A percentile compares a stretch with the other conserved stretches of the same genome.
These are phyloP conservation scores for Budorcas taxicolor DNA, from an alignment of 2,113 vertebrate genomes.

Conservation along the genomic window DNA sequence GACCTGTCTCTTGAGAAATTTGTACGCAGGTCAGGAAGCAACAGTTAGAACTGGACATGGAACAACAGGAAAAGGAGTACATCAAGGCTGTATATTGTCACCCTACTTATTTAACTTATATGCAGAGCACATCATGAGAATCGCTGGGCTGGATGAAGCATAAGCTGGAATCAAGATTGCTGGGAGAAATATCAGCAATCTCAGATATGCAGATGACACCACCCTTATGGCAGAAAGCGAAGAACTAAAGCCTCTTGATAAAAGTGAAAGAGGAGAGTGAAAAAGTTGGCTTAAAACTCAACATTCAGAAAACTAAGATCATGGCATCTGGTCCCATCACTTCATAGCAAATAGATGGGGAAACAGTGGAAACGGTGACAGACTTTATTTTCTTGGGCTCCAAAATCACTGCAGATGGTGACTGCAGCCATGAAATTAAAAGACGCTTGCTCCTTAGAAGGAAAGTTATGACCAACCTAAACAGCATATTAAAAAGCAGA, in stretches of 20 bases:
- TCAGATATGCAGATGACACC: neutral
- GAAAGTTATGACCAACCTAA: neutral
- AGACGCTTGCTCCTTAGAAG: neutral
- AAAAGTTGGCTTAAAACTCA: neutral
- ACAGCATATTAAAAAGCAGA: neutral
- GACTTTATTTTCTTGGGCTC: neutral
- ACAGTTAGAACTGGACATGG: neutral
- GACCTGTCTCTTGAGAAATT: neutral
- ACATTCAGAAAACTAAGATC: neutral
- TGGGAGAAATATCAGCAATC: neutral
- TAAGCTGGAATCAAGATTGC: neutral
- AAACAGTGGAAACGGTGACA: neutral
- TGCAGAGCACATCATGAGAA: neutral
- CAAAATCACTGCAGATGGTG: neutral
- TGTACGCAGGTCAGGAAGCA: neutral
- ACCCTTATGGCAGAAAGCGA: neutral
- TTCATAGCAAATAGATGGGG: neutral
- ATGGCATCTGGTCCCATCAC: neutral
- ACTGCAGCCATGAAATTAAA: neutral
- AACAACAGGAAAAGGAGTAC: neutral
- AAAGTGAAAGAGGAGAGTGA: neutral
- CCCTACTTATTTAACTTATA: neutral
- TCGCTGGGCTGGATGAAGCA: accelerated
- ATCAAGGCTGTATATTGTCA: neutral
- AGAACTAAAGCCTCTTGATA: neutral